A percentile compares a stretch with the other conserved stretches of the same genome.
Conservation (phyloP, 2,113 vertebrate species). For the Quiscalus mexicanus region DNA sequence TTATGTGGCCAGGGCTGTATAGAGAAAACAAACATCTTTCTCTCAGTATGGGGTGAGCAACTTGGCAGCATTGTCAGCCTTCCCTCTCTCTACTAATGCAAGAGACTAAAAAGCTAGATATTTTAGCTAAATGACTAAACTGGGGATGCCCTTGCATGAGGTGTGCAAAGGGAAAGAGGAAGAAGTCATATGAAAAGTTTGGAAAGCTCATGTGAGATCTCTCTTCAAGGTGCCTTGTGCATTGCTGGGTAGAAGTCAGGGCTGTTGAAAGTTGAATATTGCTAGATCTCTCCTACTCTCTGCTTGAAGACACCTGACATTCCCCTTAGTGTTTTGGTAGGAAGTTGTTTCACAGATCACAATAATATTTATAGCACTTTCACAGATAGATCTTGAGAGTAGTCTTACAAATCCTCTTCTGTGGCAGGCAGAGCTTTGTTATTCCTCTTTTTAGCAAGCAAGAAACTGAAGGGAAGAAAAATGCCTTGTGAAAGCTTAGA, state of each 20-base stretch:
- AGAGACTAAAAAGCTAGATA: background rate
- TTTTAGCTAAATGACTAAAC: accelerated
- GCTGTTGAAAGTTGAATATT: background rate
- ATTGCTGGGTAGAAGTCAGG: background rate
- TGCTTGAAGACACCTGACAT: background rate
- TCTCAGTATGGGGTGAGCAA: background rate
- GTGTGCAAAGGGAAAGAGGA: background rate
- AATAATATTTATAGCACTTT: background rate
- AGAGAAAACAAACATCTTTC: background rate
- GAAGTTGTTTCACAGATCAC: background rate
- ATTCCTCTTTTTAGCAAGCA: background rate
- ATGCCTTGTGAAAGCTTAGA: background rate
- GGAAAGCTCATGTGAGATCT: background rate
- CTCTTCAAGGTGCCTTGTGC: background rate
- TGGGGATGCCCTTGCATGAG: background rate
- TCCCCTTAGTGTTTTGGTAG: background rate
- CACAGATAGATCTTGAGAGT: background rate
- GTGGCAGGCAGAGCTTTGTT: background rate
- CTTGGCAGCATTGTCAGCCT: background rate
- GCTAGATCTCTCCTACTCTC: background rate
- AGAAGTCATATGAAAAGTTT: background rate
- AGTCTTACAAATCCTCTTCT: background rate
- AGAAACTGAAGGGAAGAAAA: background rate
- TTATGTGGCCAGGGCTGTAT: background rate
- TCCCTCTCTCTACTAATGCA: accelerated